These are phyloP conservation scores for Pristis pectinata DNA, from an alignment of 2,797 vertebrate genomes.

Conservation along the genomic window DNA sequence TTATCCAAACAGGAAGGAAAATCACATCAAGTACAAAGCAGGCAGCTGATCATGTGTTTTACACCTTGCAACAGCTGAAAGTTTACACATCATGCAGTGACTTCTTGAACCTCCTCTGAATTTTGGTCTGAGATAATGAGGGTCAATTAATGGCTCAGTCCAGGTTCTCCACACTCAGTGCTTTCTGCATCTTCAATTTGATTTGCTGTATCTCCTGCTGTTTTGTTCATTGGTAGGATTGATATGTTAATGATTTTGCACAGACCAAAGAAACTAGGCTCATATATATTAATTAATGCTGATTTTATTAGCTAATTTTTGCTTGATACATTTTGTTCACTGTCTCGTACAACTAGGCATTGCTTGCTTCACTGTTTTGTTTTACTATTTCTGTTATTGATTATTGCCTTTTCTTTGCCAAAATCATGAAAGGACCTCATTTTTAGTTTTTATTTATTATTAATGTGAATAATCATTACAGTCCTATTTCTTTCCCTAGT, in stretches of 20 bases:
- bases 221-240: slow-evolving; percentile 27
- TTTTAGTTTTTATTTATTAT: slow-evolving; percentile 37
- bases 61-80: not conserved
- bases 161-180: not conserved
- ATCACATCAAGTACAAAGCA: not conserved
- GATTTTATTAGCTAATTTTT: slow-evolving; percentile 29
- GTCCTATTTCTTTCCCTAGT: slow-evolving; percentile 21
- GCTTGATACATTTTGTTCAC: not conserved
- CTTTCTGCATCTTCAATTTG: not conserved
- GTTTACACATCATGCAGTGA: too few relatives aligned
- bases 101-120: not conserved
- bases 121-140: not conserved
- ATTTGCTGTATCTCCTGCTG: slow-evolving; percentile 10
- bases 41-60: not conserved
- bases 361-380: slow-evolving; percentile 7
- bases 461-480: slow-evolving; percentile 35
- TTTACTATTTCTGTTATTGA: slow-evolving; percentile 31
- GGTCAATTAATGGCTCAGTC: slow-evolving; percentile 20
- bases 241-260: slow-evolving; percentile 29
- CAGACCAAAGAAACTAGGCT: slow-evolving; percentile 1
- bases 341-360: not conserved
- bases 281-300: slow-evolving; percentile 25
- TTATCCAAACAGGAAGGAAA: not conserved
- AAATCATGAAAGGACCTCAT: slow-evolving; percentile 24
- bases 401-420: slow-evolving; percentile 25